Percentiles rank a stretch among this genome's conserved stretches.
These are phyloP conservation scores for Leptopilina clavipes DNA, from an alignment of 1,140 invertebrate genomes.

Conservation along the genomic window DNA sequence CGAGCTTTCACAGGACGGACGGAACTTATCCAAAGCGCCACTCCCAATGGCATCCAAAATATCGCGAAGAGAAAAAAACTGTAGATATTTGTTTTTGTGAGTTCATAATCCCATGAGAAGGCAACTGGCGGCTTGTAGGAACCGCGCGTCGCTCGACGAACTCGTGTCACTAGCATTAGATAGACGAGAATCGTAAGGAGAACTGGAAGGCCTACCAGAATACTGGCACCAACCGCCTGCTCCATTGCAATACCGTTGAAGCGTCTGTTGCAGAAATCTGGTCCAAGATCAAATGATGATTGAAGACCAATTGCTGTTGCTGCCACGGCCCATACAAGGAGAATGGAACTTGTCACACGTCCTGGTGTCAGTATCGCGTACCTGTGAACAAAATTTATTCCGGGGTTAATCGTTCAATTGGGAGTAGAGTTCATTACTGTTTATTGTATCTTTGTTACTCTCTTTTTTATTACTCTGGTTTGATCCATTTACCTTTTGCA, in stretches of 20 bases:
- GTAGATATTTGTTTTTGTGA: conserved; percentile 79
- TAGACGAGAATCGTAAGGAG: conserved; percentile 75
- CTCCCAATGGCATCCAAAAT: conserved; percentile 82
- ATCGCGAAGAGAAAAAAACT: conserved; percentile 80
- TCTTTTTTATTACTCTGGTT: no score
- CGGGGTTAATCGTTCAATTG: not conserved
- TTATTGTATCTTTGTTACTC: no score
- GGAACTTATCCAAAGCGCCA: conserved; percentile 75
- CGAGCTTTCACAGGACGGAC: conserved; percentile 72
- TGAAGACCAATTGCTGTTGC: conserved; percentile 75
- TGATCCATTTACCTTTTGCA: no score
- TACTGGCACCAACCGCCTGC: conserved; percentile 74
- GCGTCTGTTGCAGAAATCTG: conserved; percentile 79
- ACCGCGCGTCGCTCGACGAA: conserved; percentile 71
- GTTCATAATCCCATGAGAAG: conserved; percentile 80
- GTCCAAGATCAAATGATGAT: conserved; percentile 76
- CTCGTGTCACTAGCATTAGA: conserved; percentile 69
- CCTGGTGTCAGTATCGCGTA: conserved; percentile 72
- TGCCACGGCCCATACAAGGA: conserved; percentile 75
- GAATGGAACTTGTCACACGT: conserved; percentile 75
- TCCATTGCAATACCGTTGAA: conserved; percentile 65
- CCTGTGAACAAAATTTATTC: conserved; percentile 46
- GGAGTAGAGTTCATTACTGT: no score
- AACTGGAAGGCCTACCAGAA: conserved; percentile 77
- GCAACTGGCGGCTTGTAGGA: conserved; percentile 79